Base-by-base conservation (phyloP, 2,797 vertebrate species). In the Cynopterus sphinx region DNA sequence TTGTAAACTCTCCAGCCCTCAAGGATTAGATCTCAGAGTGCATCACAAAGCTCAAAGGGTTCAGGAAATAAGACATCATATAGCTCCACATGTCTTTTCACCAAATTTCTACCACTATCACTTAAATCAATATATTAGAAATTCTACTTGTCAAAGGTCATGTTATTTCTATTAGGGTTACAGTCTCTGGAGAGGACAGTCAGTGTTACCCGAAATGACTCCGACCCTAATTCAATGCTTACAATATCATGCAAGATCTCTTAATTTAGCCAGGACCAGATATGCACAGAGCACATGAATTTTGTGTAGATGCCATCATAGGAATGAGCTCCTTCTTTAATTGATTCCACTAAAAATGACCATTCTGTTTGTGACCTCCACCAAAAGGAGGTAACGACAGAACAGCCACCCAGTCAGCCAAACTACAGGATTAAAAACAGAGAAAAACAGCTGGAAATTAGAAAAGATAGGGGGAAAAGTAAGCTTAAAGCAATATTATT, bases 51-150 rank as follows among this genome's bases (percentile, higher is more conserved):
- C 57, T 71, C 4, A 8, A 59, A 33, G 39, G n/a, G 3, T 4
- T 85, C 26, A 61, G 36, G 63, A 73, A 53, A 36, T 22, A 74
- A 33, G 67, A 84, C 33, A 26, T 59, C 53, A 0, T 43, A 33
- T 2, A 51, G 31, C 13, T 89, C 39, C 19, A 82, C 67, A 33
- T 22, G 5, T n/a, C 22, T 91, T 92, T 92, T 68, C 90, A 87
- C 36, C 6, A 53, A 26, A 26, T 59, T 68, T 51, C 15, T 57
- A 61, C 67, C 65, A 59, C 12, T 31, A 28, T 33, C 43, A 49
- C 71, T 81, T 83, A 86, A 77, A 83, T 81, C 78, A 71, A 39
- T 26, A 41, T 59, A 21, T 89, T 87, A 91, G 74, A 89, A 91
- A 84, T 67, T 65, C 83, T 87, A 46, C 68, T 61, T 83, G 91